phyloP scores from a whole-genome alignment of 2,888 invertebrate genomes.

The Syrista parreyssii region DNA sequence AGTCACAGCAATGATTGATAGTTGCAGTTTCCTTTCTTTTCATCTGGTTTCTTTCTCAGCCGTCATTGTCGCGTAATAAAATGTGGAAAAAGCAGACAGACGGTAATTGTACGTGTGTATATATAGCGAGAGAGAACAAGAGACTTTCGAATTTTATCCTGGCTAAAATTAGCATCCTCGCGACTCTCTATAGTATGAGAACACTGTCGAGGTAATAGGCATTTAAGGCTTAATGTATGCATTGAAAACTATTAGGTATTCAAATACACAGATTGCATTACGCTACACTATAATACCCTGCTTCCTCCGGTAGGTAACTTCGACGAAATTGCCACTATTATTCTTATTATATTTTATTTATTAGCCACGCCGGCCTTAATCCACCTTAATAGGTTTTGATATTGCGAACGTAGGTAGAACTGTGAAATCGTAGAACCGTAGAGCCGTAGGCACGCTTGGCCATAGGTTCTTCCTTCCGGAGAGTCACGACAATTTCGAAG shows the following conservation, averaged over 20 bases:
- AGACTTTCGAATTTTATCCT: background rate
- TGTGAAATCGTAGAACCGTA: too few species aligned
- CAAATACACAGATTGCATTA: constrained; percentile 61
- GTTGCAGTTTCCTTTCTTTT: too few species aligned
- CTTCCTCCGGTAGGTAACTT: constrained; percentile 26
- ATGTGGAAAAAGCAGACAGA: background rate
- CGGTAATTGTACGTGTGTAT: background rate
- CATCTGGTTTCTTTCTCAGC: too few species aligned
- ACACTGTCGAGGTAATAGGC: constrained; percentile 50
- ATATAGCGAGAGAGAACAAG: background rate
- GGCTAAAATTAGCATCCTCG: constrained; percentile 49
- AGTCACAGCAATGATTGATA: background rate
- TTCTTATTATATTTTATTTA: constrained; percentile 52
- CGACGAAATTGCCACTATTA: constrained; percentile 49
- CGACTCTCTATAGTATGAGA: constrained; percentile 37
- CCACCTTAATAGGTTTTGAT: background rate
- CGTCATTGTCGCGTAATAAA: background rate
- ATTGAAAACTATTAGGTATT: constrained; percentile 63
- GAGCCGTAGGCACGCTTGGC: background rate
- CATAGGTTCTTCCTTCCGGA: background rate
- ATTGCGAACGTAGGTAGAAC: background rate
- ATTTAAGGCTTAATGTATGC: constrained; percentile 59
- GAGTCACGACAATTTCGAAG: background rate
- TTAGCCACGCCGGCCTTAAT: constrained; percentile 40
- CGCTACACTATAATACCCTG: constrained; percentile 45